These are phyloP conservation scores for Bombus confusus DNA, from an alignment of 1,140 invertebrate species.

Conservation along the genomic window DNA sequence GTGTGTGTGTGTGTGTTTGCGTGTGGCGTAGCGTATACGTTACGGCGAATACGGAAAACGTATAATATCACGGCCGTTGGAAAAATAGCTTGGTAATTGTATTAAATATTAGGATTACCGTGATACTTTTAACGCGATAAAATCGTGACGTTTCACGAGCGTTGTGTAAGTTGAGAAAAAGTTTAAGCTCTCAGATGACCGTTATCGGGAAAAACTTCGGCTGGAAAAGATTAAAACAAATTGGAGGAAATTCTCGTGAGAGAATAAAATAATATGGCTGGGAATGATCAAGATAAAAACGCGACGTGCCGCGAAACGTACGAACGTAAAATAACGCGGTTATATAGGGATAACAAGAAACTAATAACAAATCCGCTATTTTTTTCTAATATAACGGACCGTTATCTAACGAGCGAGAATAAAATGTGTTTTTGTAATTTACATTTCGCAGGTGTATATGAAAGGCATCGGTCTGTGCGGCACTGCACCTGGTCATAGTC, in stretches of 20 bases:
- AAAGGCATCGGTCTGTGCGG: too few relatives aligned
- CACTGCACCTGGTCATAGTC: too few relatives aligned
- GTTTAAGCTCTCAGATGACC: not conserved
- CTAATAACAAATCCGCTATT: too few relatives aligned
- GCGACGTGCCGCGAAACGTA: too few relatives aligned
- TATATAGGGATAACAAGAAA: not conserved
- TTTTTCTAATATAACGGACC: not conserved
- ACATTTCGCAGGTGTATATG: not conserved
- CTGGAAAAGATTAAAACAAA: conserved; percentile 5
- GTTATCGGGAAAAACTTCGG: not conserved
- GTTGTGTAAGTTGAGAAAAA: not conserved
- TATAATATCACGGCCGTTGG: not conserved
- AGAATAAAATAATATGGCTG: conserved; percentile 4
- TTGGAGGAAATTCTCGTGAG: not conserved
- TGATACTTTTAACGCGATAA: not conserved
- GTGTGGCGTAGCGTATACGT: too few relatives aligned
- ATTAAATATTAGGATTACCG: not conserved
- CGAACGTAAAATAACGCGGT: not conserved
- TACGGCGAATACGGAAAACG: not conserved
- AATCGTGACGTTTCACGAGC: not conserved
- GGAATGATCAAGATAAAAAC: not conserved
- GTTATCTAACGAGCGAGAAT: not conserved
- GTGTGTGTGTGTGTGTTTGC: too few relatives aligned
- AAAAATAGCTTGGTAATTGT: not conserved
- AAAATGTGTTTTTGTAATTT: not conserved